A percentile compares a stretch with the other conserved stretches of the same genome.
These are phyloP conservation scores for Amazona vittata DNA, from an alignment of 2,113 vertebrate genomes.

Conservation along the genomic window DNA sequence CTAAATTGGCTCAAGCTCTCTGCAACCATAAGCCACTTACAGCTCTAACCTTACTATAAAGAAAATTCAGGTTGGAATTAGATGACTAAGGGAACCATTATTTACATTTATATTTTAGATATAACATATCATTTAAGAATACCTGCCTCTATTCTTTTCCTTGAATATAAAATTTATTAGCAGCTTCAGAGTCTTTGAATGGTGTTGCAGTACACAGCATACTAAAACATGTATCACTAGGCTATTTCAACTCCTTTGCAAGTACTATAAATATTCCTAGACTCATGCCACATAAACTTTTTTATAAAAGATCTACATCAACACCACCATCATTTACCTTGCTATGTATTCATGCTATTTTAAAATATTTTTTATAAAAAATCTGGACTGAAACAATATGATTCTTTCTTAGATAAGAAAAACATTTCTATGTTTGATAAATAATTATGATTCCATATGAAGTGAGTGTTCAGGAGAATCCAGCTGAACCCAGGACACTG, in stretches of 20 bases:
- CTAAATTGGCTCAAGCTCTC: not conserved
- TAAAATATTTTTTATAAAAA: not conserved
- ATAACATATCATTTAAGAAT: not conserved
- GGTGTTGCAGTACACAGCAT: not conserved
- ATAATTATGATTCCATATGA: not conserved
- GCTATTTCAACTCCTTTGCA: not conserved
- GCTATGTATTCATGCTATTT: not conserved
- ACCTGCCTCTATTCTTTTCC: not conserved
- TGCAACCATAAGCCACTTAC: not conserved
- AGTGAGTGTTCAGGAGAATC: not conserved
- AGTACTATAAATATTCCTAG: not conserved
- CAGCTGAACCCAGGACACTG: not conserved
- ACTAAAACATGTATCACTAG: not conserved
- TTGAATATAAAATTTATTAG: not conserved
- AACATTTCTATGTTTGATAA: not conserved
- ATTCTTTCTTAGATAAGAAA: not conserved
- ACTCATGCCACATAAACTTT: not conserved
- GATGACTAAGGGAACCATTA: not conserved
- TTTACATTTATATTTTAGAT: not conserved
- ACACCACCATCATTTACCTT: rapidly evolving
- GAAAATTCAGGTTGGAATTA: not conserved
- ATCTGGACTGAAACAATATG: not conserved
- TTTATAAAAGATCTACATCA: not conserved
- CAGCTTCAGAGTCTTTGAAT: not conserved
- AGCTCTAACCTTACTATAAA: not conserved